Percentiles rank a stretch among this genome's conserved stretches.
phyloP scores from a whole-genome alignment of 2,888 invertebrate species.

The Gryllus longicercus region DNA sequence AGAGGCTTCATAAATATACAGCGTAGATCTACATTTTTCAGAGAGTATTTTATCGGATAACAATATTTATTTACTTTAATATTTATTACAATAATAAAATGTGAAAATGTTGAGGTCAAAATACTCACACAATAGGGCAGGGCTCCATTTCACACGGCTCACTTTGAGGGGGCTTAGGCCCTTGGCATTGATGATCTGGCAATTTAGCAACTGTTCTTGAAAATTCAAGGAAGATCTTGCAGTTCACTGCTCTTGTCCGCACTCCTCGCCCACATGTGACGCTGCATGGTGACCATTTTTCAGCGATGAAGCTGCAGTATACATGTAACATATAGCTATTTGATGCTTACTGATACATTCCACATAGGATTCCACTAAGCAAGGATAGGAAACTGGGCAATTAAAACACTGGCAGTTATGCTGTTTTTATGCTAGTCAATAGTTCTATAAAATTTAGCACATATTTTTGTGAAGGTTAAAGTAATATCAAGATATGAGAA shows the following conservation, averaged over 20 bases:
- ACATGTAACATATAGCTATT: background rate
- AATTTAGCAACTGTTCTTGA: slow-evolving; percentile 83
- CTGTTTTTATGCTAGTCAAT: background rate
- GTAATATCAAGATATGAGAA: too few relatives aligned
- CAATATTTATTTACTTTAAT: too few relatives aligned
- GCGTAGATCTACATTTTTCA: too few relatives aligned
- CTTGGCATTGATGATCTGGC: slow-evolving; percentile 83
- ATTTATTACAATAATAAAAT: background rate
- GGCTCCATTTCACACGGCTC: slow-evolving; percentile 78
- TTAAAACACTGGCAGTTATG: slow-evolving; percentile 4
- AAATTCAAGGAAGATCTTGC: slow-evolving; percentile 91
- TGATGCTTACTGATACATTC: background rate
- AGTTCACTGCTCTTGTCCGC: slow-evolving; percentile 81
- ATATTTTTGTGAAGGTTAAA: background rate
- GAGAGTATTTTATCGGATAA: too few relatives aligned
- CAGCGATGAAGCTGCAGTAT: slow-evolving; percentile 75
- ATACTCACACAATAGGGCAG: slow-evolving; percentile 52
- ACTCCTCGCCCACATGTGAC: slow-evolving; percentile 88
- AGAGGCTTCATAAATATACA: too few relatives aligned
- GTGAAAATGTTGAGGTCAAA: background rate
- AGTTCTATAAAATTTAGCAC: background rate
- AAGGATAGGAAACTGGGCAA: background rate
- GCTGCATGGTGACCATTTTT: slow-evolving; percentile 90
- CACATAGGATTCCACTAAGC: background rate
- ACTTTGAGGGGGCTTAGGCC: slow-evolving; percentile 74